Conservation (phyloP, 1,140 invertebrate species). For the Saccostrea cuccullata region DNA sequence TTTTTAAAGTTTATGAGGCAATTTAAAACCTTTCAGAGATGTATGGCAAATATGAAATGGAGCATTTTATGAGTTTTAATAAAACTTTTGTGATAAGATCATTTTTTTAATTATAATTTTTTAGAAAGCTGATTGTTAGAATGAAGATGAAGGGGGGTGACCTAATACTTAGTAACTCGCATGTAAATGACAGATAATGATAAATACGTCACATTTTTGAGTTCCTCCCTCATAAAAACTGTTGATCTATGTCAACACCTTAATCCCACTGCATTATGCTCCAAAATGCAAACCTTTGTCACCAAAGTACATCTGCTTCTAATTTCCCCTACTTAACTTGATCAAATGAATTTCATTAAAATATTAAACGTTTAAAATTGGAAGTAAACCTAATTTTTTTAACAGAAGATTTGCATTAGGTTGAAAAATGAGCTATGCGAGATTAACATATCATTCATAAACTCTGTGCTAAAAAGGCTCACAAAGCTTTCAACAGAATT, state of each 20-base stretch:
- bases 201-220: background rate
- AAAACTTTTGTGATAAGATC: constrained; percentile 1
- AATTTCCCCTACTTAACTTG: background rate
- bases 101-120: background rate
- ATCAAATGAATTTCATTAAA: background rate
- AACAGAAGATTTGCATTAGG: background rate
- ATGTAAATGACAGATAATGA: constrained; percentile 25
- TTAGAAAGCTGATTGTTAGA: background rate
- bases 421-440: background rate
- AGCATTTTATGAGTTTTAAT: constrained; percentile 15
- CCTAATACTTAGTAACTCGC: background rate
- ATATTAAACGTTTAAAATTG: background rate
- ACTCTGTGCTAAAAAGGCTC: constrained; percentile 4
- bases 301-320: background rate
- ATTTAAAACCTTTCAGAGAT: background rate
- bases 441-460: constrained; percentile 12
- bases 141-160: background rate
- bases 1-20: constrained; percentile 9
- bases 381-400: background rate
- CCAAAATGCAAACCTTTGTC: background rate
- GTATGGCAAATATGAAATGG: background rate
- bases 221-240: background rate
- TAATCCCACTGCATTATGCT: background rate
- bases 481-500: background rate
- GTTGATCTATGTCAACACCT: background rate